phyloP scores from a whole-genome alignment of 2,113 vertebrate species.

The Ellobius talpinus region DNA sequence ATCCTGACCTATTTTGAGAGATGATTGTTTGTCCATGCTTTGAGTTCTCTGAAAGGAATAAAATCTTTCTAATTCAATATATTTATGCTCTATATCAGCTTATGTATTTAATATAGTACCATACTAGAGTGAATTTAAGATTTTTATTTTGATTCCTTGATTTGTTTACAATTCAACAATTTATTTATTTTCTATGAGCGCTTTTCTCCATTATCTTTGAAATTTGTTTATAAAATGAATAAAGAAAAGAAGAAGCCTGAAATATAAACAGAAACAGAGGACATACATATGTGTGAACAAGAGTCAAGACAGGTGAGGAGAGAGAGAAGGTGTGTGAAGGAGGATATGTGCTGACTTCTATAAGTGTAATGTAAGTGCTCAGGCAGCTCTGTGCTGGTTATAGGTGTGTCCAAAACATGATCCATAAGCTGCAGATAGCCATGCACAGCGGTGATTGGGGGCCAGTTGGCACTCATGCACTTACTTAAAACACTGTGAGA shows the following conservation, averaged over 20 bases:
- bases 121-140: background rate
- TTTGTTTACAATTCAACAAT: background rate
- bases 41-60: background rate
- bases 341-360: background rate
- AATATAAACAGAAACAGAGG: background rate
- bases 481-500: background rate
- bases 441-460: background rate
- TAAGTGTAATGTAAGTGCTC: background rate
- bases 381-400: background rate
- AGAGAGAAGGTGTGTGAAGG: background rate
- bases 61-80: background rate
- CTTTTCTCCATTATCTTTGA: background rate
- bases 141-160: background rate
- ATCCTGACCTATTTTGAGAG: no score
- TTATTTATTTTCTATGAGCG: background rate
- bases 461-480: background rate
- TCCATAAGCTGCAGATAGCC: background rate
- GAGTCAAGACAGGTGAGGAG: background rate
- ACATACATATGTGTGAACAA: background rate
- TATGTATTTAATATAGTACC: background rate
- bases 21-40: background rate
- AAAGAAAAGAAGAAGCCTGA: background rate
- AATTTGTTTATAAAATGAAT: background rate
- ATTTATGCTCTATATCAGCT: background rate
- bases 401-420: background rate